These are phyloP conservation scores for Epinephelus malabaricus DNA, from an alignment of 2,797 vertebrate species.

Conservation along the genomic window DNA sequence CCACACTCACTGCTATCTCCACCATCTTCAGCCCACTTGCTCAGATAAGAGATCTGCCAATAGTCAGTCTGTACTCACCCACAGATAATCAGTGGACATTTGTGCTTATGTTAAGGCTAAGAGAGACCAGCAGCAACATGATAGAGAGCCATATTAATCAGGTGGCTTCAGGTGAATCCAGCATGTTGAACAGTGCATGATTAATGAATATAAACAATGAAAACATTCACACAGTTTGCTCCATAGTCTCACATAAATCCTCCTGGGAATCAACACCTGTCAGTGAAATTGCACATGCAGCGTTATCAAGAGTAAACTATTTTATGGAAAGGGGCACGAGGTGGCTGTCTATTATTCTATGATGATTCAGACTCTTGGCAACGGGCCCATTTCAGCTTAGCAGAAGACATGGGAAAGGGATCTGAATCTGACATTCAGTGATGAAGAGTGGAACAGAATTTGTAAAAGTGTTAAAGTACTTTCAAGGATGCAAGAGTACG, in stretches of 20 bases:
- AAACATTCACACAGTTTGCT: not conserved
- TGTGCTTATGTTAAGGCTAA: not conserved
- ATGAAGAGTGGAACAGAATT: too few species aligned
- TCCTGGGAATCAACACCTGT: not conserved
- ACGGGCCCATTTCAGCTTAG: too few species aligned
- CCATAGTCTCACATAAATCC: not conserved
- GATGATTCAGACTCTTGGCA: too few species aligned
- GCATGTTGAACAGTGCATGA: not conserved
- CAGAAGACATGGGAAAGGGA: too few species aligned
- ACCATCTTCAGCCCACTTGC: constrained; percentile 1
- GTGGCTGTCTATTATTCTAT: too few species aligned
- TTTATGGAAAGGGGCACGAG: too few species aligned
- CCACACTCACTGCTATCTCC: not conserved
- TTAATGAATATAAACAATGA: constrained; percentile 30
- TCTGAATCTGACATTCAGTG: too few species aligned
- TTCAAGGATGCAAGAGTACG: too few species aligned
- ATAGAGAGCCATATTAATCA: not conserved
- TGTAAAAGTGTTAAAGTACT: too few species aligned
- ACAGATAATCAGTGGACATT: constrained; percentile 22
- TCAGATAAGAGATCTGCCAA: constrained; percentile 14
- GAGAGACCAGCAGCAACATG: constrained; percentile 6
- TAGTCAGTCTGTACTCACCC: constrained; percentile 2
- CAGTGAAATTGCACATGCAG: not conserved
- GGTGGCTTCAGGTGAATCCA: not conserved
- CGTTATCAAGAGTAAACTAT: not conserved